These are phyloP conservation scores for Lasioglossum villosulum DNA, from an alignment of 2,888 invertebrate genomes.

Conservation along the genomic window DNA sequence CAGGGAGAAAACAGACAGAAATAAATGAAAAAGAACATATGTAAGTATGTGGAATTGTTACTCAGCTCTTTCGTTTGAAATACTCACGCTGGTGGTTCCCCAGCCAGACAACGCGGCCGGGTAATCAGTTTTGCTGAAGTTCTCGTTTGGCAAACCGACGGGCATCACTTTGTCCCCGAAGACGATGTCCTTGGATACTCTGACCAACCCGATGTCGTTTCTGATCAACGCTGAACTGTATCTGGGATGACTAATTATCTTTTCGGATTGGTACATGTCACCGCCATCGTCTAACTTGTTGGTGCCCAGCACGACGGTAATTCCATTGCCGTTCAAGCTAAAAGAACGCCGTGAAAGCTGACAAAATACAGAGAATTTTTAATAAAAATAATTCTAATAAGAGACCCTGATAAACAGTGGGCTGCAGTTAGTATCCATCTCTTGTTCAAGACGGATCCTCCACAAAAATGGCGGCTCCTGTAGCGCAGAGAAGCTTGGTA, in stretches of 20 bases:
- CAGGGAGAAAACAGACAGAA: background rate
- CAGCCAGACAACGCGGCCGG: conserved; percentile 81
- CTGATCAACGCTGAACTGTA: conserved; percentile 78
- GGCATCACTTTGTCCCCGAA: conserved; percentile 78
- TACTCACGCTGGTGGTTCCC: conserved; percentile 80
- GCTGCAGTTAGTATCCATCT: conserved; percentile 87
- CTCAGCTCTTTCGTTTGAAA: background rate
- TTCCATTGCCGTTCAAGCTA: conserved; percentile 78
- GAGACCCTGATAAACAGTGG: conserved; percentile 86
- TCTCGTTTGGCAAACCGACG: conserved; percentile 72
- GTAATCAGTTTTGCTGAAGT: conserved; percentile 78
- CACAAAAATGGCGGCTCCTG: conserved; percentile 87
- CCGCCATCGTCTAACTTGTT: conserved; percentile 80
- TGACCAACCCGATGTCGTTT: conserved; percentile 81
- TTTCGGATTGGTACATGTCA: conserved; percentile 74
- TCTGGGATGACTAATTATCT: conserved; percentile 72
- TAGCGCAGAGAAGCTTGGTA: conserved; percentile 86
- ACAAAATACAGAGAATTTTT: background rate
- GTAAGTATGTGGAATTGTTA: background rate
- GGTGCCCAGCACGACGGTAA: conserved; percentile 78
- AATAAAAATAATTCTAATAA: background rate
- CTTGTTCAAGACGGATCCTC: conserved; percentile 86
- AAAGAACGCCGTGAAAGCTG: conserved; percentile 14
- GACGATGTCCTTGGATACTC: conserved; percentile 76
- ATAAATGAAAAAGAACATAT: background rate